Base-by-base conservation (phyloP, 1,140 invertebrate species). In the Trissolcus basalis region DNA sequence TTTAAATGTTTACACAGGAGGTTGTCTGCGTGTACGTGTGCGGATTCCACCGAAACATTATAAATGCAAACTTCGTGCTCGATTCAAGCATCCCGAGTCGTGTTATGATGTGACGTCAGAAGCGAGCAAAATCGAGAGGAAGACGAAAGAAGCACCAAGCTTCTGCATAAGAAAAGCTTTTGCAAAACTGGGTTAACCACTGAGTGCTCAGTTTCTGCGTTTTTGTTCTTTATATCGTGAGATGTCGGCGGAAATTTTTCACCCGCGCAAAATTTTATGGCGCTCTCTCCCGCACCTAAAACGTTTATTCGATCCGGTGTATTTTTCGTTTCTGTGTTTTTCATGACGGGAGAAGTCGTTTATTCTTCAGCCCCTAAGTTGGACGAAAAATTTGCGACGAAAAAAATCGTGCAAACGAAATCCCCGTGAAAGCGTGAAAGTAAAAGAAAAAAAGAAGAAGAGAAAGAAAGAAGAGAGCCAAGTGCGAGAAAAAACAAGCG, bases 61-160 rank as follows among this genome's bases (percentile, higher is more conserved):
- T 69, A 55, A 69, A 76, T 76, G 72, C 72, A 76, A 68, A 76
- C 58, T 64, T 68, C 56, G 63, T 76, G 58, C 72, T 76, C 54
- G 45, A 68, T 69, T 76, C 65, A 35, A 65, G 53, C 53, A 67
- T 74, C 70, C 67, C 51, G 39, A 65, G 53, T 65, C 54, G 10
- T 64, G 60, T 76, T 76, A 65, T 68, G 65, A 68, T 49, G 54
- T 76, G 65, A 76, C 65, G 72, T 75, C 64, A 68, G 58, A 60
- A 55, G 61, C 70, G 55, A 54, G 45, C 16, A 74, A 74, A 74
- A 60, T 61, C 59, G 53, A 12, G 12, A 64, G 72, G 35, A 75
- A 68, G 68, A 53, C 45, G 45, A 59, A 75, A 75, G 56, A 75
- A 75, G 35, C 12, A 48, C 35, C 19, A 45, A 35, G 39, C 33